Conservation (phyloP, 2,888 invertebrate genomes). For the Drosophila sordidapex region DNA sequence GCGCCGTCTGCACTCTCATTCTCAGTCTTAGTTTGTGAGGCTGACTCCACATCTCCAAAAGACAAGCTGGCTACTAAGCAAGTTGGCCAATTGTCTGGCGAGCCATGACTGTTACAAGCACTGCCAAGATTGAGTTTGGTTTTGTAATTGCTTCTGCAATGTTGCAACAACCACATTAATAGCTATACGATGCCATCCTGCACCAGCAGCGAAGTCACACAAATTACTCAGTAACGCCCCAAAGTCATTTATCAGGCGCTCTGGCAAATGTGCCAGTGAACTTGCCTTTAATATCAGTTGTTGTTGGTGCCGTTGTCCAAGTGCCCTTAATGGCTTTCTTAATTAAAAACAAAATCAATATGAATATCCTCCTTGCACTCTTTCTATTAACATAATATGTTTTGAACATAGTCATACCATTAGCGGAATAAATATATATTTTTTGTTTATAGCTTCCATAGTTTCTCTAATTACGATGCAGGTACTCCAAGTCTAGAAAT, state of each 20-base stretch:
- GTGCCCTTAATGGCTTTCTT: conserved; percentile 79
- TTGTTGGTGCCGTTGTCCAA: conserved; percentile 29
- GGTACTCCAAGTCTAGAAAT: neutral
- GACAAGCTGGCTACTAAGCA: conserved; percentile 36
- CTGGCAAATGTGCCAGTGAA: conserved; percentile 50
- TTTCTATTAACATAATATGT: neutral
- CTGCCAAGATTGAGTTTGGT: conserved; percentile 66
- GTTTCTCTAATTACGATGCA: neutral
- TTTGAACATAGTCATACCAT: neutral
- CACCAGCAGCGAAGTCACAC: conserved; percentile 34
- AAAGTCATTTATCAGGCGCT: conserved; percentile 63
- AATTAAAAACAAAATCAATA: conserved; percentile 80
- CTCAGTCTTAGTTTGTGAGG: conserved; percentile 1
- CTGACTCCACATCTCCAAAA: conserved; percentile 21
- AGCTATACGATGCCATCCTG: conserved; percentile 10
- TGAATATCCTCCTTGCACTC: conserved; percentile 26
- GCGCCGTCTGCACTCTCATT: conserved; percentile 61
- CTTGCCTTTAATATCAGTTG: conserved; percentile 20
- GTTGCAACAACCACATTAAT: conserved; percentile 19
- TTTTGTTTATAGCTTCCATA: neutral
- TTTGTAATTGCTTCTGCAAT: conserved; percentile 72
- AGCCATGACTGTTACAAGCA: conserved; percentile 48
- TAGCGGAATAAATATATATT: neutral
- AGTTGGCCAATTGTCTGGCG: conserved; percentile 75
- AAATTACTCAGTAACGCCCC: conserved; percentile 58